Conservation (phyloP, 2,113 vertebrate genomes). For the Vireo altiloquus region DNA sequence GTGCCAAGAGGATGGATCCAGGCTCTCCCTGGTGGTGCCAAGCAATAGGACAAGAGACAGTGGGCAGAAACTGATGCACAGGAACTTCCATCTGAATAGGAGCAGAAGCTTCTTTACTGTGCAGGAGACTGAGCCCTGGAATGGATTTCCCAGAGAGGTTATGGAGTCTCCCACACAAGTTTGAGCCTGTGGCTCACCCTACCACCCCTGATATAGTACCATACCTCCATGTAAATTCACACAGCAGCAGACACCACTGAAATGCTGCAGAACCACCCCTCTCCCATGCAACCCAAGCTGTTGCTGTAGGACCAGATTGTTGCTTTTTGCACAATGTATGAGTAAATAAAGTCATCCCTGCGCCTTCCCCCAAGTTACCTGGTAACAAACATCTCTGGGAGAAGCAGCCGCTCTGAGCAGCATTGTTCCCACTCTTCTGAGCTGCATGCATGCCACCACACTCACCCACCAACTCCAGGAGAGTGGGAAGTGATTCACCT, state of each 20-base stretch:
- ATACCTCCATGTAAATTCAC: not conserved
- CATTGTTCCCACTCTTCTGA: not conserved
- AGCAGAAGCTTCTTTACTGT: not conserved
- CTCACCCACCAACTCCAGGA: not conserved
- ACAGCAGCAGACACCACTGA: not conserved
- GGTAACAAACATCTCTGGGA: not conserved
- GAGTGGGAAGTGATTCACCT: not conserved
- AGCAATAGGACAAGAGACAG: not conserved
- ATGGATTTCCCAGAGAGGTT: not conserved
- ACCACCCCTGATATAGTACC: rapidly evolving
- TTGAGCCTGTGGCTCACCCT: not conserved
- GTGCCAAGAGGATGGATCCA: not conserved
- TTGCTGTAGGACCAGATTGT: not conserved
- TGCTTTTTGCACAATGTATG: not conserved
- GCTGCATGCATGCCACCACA: too few species aligned
- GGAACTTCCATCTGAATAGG: not conserved
- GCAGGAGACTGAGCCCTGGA: not conserved
- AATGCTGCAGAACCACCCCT: not conserved
- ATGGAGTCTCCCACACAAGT: not conserved
- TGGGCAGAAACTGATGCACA: not conserved
- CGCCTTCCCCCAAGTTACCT: not conserved
- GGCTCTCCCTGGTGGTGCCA: not conserved
- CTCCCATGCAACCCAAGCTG: not conserved
- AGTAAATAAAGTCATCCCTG: not conserved
- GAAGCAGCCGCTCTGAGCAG: not conserved